Evolutionary conservation across 2,888 invertebrate genomes (phyloP).

Genomic region (Acleris holmiana): DNA sequence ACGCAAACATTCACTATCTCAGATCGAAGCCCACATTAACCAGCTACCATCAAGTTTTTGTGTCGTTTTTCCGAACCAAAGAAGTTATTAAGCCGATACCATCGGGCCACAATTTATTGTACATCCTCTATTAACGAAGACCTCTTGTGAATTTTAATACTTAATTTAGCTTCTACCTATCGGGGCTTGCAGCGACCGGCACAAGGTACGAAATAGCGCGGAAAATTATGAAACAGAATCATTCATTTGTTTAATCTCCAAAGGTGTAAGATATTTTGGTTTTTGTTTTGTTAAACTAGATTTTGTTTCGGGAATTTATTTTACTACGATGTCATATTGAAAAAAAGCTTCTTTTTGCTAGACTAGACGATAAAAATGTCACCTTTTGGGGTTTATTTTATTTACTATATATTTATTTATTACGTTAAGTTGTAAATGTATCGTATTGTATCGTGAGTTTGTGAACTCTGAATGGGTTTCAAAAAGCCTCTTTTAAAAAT

Average conservation of each 20-base stretch:
- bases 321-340: too few species aligned
- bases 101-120: constrained; percentile 67
- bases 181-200: constrained; percentile 19
- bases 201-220: constrained; percentile 19
- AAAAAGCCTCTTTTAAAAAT: too few species aligned
- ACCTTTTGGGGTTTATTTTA: too few species aligned
- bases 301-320: too few species aligned
- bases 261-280: too few species aligned
- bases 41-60: constrained; percentile 51
- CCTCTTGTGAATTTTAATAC: constrained; percentile 73
- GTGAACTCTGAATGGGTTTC: too few species aligned
- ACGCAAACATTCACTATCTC: constrained; percentile 33
- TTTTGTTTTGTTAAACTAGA: too few species aligned
- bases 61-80: constrained; percentile 61
- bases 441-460: too few species aligned
- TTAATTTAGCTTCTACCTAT: constrained; percentile 50
- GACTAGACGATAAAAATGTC: too few species aligned
- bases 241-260: not conserved
- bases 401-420: too few species aligned
- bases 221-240: not conserved
- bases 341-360: too few species aligned
- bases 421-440: too few species aligned
- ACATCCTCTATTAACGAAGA: constrained; percentile 57
- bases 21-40: constrained; percentile 31
- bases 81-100: constrained; percentile 74